A percentile compares a stretch with the other conserved stretches of the same genome.
These are phyloP conservation scores for Diachasmimorpha longicaudata DNA, from an alignment of 1,140 invertebrate species.

Conservation along the genomic window DNA sequence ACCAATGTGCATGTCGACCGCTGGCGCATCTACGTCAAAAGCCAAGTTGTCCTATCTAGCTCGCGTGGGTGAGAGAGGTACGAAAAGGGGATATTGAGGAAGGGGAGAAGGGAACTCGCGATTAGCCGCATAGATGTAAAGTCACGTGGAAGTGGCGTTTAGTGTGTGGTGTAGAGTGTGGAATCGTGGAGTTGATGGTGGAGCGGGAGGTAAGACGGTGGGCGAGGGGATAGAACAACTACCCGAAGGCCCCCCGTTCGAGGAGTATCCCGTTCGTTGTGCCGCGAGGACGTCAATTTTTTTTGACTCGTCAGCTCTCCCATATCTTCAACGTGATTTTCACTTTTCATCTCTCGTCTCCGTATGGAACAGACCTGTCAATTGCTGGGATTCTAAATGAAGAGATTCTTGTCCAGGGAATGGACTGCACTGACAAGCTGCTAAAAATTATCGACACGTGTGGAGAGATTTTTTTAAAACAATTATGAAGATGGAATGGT, in stretches of 20 bases:
- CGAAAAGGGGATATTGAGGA: slow-evolving; percentile 9
- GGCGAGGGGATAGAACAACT: slow-evolving; percentile 35
- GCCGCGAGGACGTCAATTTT: slow-evolving; percentile 33
- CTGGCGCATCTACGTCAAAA: not conserved
- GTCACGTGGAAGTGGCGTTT: not conserved
- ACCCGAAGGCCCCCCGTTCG: slow-evolving; percentile 33
- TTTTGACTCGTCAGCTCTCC: not conserved
- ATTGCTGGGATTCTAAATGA: too few relatives aligned
- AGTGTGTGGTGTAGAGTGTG: not conserved
- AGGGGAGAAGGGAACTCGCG: slow-evolving; percentile 14
- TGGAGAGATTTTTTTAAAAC: not conserved
- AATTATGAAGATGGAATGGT: not conserved
- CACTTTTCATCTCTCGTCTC: too few relatives aligned
- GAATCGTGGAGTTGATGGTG: slow-evolving; percentile 12
- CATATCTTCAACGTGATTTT: not conserved
- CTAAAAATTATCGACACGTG: not conserved
- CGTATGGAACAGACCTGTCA: too few relatives aligned
- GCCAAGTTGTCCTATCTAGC: not conserved
- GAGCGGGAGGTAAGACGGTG: slow-evolving; percentile 40
- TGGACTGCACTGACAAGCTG: too few relatives aligned
- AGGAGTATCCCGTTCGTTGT: slow-evolving; percentile 46
- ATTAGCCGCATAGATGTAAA: slow-evolving; percentile 16
- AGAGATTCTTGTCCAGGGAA: too few relatives aligned
- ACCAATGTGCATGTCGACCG: not conserved
- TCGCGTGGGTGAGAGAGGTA: not conserved